Percentiles rank a stretch among this genome's conserved stretches.
Evolutionary conservation across 1,140 invertebrate genomes (phyloP).

Genomic region (Homarus americanus): DNA sequence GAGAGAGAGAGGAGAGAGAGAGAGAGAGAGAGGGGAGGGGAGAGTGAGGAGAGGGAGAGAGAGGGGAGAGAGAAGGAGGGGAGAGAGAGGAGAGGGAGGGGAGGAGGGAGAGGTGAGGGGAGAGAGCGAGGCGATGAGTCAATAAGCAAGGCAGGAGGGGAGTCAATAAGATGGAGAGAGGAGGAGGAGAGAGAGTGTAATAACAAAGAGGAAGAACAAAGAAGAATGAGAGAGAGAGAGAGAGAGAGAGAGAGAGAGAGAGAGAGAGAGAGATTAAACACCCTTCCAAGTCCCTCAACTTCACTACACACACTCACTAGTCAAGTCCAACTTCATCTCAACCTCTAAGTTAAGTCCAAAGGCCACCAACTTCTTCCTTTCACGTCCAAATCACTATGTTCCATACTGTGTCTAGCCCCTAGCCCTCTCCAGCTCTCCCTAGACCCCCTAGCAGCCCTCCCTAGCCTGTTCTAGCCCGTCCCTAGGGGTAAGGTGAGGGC

Average conservation of each 20-base stretch:
- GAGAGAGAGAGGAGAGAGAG: not conserved
- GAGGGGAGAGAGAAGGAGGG: not conserved
- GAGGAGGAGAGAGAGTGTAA: not conserved
- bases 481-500: no score
- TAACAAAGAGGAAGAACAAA: not conserved
- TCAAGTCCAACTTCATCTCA: no score
- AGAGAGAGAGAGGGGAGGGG: not conserved
- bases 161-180: not conserved
- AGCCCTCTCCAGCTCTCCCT: no score
- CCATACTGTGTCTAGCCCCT: no score
- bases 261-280: not conserved
- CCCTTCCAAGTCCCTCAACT: no score
- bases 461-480: no score
- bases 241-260: not conserved
- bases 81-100: no score
- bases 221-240: slow-evolving; percentile 15
- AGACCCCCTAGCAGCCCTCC: no score
- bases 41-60: not conserved
- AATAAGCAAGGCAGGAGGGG: not conserved
- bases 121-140: not conserved
- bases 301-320: no score
- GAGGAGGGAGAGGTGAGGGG: not conserved
- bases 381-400: no score
- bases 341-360: no score
- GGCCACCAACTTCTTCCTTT: no score